Percentiles rank a stretch among this genome's conserved stretches.
Conservation (phyloP, 2,113 vertebrate species). For the Zeus faber region DNA sequence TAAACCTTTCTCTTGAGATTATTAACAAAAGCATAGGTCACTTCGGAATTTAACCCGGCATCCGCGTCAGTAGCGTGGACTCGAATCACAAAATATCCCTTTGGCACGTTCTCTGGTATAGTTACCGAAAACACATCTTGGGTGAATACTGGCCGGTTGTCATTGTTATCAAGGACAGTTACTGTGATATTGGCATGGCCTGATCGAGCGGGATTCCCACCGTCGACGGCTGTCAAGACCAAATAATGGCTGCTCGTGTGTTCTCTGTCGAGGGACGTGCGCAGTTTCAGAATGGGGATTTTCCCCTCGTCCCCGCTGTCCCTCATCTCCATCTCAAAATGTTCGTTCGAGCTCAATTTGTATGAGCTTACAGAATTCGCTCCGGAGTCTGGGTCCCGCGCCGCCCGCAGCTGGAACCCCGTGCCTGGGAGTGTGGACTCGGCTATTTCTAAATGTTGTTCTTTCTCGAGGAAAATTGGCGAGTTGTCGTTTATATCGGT, state of each 20-base stretch:
- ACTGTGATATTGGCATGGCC: constrained; percentile 62
- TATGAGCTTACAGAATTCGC: constrained; percentile 43
- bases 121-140: constrained; percentile 54
- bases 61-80: constrained; percentile 62
- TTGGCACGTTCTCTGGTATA: constrained; percentile 49
- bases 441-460: constrained; percentile 55
- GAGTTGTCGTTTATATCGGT: constrained; percentile 66
- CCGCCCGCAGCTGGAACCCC: constrained; percentile 62
- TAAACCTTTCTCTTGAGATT: constrained; percentile 26
- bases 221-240: constrained; percentile 58
- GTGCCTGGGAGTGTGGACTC: constrained; percentile 51
- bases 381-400: constrained; percentile 56
- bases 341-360: constrained; percentile 27
- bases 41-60: constrained; percentile 50
- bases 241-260: constrained; percentile 39
- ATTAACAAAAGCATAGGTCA: constrained; percentile 57
- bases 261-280: constrained; percentile 64
- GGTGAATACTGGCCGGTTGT: constrained; percentile 62
- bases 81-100: constrained; percentile 30
- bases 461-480: constrained; percentile 50
- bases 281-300: constrained; percentile 56
- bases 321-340: constrained; percentile 59
- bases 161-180: constrained; percentile 62
- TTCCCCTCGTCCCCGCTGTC: constrained; percentile 58
- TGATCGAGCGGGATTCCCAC: constrained; percentile 56